Evolutionary conservation across 2,888 invertebrate genomes (phyloP), one percentile per base, ranked within the genome.

Genomic region (Yponomeuta plumbellus): DNA sequence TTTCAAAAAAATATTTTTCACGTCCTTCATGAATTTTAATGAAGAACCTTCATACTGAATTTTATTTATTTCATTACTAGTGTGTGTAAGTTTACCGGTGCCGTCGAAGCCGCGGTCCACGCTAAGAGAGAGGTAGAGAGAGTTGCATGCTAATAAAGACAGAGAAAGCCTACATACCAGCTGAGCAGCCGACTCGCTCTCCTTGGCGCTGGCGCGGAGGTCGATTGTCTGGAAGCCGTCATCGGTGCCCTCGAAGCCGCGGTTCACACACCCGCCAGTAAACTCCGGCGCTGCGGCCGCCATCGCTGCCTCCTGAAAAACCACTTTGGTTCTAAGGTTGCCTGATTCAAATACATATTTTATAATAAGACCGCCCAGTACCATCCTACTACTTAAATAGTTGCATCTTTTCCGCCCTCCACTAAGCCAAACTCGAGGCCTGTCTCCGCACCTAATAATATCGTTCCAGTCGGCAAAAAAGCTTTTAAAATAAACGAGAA

Each of bases 141-240:
- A n/a, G n/a, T n/a, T 6, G 5, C 34, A 34, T 10, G 34, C 34
- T 34, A 34, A 52, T 3, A 52, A 1, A 4, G 44, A 52, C 17
- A 44, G 13, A 11, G 11, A 52, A 17, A 52, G 44, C 17, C 13
- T 44, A 2, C 44, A 13, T 52, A 52, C 44, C 44, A 17, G 61
- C 11, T 22, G 59, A 13, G 61, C n/a, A 52, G 26, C 17, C n/a
- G 26, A 4, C 61, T 40, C 44, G 2, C n/a, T 13, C 74, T 64
- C 67, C 22, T 52, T 71, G 73, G 57, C 66, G 73, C 40, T 69
- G 72, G 20, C 79, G 76, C 91, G 75, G 66, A 91, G 78, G 78
- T 91, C 91, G 68, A 91, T 91, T 70, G 91, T 91, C 17, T 91
- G 90, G 76, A 91, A 91, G 57, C 90, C 91, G 69, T 90, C 91